These are phyloP conservation scores for Pristiophorus japonicus DNA, from an alignment of 2,113 vertebrate species.

Conservation along the genomic window DNA sequence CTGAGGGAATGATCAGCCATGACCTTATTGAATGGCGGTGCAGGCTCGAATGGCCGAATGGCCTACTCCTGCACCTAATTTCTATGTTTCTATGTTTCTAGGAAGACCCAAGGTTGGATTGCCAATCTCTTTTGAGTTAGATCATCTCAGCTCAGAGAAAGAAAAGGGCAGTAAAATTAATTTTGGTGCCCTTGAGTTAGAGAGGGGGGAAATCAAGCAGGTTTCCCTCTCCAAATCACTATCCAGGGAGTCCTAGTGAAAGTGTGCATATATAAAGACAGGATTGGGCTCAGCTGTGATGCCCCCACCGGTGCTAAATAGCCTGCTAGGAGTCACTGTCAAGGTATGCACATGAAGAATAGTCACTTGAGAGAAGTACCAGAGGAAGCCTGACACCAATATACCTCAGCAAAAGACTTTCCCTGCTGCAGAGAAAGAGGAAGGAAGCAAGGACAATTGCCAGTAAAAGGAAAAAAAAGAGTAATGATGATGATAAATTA, in stretches of 20 bases:
- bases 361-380: not conserved
- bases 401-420: not conserved
- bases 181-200: not conserved
- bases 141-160: not conserved
- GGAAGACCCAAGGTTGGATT: not conserved
- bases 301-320: not conserved
- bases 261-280: not conserved
- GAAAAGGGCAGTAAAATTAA: too few species aligned
- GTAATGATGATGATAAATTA: not conserved
- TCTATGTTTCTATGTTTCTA: too few species aligned
- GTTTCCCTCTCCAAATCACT: not conserved
- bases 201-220: not conserved
- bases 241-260: not conserved
- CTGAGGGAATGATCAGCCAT: too few species aligned
- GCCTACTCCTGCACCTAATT: too few species aligned
- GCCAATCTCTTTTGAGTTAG: not conserved
- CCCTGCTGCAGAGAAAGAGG: not conserved
- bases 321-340: not conserved
- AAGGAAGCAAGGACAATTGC: not conserved
- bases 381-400: not conserved
- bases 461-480: not conserved
- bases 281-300: not conserved
- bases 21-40: too few species aligned
- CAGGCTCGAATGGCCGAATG: too few species aligned
- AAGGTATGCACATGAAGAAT: not conserved